phyloP scores from a whole-genome alignment of 2,113 vertebrate genomes.

The Macheiramphus alcinus region DNA sequence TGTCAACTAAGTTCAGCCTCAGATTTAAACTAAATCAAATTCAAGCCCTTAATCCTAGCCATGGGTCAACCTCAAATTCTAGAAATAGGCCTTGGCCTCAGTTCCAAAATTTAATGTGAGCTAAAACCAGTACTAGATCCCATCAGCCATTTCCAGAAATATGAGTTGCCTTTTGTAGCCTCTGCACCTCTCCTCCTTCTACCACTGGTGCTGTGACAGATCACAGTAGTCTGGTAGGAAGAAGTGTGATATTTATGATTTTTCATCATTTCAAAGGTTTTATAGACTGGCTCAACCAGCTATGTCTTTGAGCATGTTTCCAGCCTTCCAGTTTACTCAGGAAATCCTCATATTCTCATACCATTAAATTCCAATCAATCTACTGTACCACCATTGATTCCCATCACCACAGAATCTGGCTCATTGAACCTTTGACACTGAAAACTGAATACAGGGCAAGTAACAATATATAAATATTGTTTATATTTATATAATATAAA shows the following conservation, averaged over 20 bases:
- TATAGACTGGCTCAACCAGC: neutral
- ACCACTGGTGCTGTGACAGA: neutral
- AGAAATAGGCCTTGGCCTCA: neutral
- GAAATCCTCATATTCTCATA: neutral
- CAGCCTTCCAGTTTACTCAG: neutral
- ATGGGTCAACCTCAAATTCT: neutral
- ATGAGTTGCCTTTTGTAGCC: neutral
- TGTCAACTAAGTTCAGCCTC: constrained; percentile 27
- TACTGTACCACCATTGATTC: neutral
- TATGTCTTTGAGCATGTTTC: neutral
- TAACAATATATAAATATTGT: too few species aligned
- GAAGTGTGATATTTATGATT: neutral
- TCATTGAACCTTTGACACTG: neutral
- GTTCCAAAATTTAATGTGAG: neutral
- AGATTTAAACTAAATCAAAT: constrained; percentile 20
- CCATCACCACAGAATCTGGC: neutral
- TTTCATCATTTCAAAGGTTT: constrained; percentile 8
- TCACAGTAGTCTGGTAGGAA: neutral
- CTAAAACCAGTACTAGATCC: constrained; percentile 20
- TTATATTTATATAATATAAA: too few species aligned
- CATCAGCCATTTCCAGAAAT: constrained; percentile 3
- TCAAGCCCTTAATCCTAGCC: constrained; percentile 10
- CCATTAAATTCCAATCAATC: neutral
- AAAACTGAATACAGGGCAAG: neutral
- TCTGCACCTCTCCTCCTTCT: neutral